phyloP scores from a whole-genome alignment of 1,140 invertebrate species.

The Nixonia krombeini region DNA sequence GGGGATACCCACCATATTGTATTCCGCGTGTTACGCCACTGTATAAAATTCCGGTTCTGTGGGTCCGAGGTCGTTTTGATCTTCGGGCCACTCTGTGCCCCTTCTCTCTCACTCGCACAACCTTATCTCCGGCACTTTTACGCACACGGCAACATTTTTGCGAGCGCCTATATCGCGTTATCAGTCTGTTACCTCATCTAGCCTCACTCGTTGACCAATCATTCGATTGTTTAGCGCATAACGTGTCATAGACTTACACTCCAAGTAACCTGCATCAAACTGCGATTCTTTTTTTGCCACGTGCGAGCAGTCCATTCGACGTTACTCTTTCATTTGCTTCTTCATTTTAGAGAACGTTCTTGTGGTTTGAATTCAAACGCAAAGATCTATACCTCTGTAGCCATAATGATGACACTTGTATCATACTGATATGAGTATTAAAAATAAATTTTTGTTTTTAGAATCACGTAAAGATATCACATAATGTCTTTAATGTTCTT shows the following conservation, averaged over 20 bases:
- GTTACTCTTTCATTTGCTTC: background rate
- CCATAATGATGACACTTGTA: too few species aligned
- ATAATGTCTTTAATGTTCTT: background rate
- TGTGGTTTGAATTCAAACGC: too few species aligned
- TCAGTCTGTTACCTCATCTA: slow-evolving; percentile 42
- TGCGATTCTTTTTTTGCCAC: slow-evolving; percentile 4
- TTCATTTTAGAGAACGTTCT: background rate
- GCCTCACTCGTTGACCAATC: slow-evolving; percentile 48
- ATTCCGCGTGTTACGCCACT: slow-evolving; percentile 65
- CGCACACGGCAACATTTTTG: slow-evolving; percentile 17
- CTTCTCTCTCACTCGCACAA: slow-evolving; percentile 34
- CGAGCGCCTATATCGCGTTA: slow-evolving; percentile 44
- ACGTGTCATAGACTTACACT: slow-evolving; percentile 3
- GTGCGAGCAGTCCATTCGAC: background rate
- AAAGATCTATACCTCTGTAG: too few species aligned
- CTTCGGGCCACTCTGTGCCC: slow-evolving; percentile 32
- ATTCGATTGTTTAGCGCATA: slow-evolving; percentile 48
- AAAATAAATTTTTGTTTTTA: background rate
- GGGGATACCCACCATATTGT: slow-evolving; percentile 47
- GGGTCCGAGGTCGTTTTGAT: slow-evolving; percentile 50
- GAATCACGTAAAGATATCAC: background rate
- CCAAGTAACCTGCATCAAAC: slow-evolving; percentile 14
- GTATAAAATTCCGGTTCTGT: slow-evolving; percentile 69
- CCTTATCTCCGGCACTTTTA: slow-evolving; percentile 23
- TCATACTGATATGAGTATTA: too few species aligned